Conservation (phyloP, 2,888 invertebrate genomes). For the Anorthoa munda region DNA sequence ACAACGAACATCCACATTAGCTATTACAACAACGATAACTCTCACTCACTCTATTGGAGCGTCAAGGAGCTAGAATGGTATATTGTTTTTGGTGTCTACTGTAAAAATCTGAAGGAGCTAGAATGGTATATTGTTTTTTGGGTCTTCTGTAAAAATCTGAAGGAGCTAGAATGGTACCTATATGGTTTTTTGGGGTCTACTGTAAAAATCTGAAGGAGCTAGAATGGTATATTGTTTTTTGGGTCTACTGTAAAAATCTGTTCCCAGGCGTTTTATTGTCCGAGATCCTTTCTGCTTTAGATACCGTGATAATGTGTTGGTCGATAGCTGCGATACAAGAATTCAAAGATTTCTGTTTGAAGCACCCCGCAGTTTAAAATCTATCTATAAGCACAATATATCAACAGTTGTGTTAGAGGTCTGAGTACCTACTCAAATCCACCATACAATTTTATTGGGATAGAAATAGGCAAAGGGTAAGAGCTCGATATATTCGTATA, state of each 20-base stretch:
- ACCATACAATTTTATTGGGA: background rate
- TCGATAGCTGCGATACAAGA: background rate
- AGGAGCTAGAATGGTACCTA: too few relatives aligned
- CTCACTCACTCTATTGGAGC: background rate
- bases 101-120: background rate
- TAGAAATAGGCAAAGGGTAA: background rate
- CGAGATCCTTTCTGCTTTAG: background rate
- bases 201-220: too few relatives aligned
- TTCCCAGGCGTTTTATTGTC: too few relatives aligned
- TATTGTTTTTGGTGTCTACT: too few relatives aligned
- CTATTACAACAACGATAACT: background rate
- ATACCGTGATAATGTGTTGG: background rate
- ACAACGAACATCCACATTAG: conserved; percentile 64
- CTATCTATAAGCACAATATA: background rate
- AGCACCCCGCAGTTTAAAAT: background rate
- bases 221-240: background rate
- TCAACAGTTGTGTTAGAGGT: background rate
- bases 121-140: background rate
- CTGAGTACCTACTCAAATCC: too few relatives aligned
- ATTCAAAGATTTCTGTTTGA: too few relatives aligned
- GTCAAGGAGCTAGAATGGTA: too few relatives aligned
- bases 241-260: background rate
- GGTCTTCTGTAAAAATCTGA: background rate
- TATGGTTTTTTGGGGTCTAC: too few relatives aligned
- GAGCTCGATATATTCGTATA: background rate